A percentile compares a stretch with the other conserved stretches of the same genome.
Conservation (phyloP, 2,113 vertebrate species). For the Halcyon malimbica region DNA sequence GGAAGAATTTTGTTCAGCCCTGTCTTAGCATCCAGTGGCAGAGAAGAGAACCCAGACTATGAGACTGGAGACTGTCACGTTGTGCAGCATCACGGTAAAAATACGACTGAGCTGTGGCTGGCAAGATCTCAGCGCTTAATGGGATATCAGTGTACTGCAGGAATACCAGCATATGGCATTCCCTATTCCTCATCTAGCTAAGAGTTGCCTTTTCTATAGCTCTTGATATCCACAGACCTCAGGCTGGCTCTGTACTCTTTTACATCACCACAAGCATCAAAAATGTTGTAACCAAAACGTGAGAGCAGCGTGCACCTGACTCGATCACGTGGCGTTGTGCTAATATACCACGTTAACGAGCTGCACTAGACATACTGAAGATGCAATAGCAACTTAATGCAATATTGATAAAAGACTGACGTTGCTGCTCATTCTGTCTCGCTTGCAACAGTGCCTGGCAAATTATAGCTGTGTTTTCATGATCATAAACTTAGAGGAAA, state of each 20-base stretch:
- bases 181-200: neutral
- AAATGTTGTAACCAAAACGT: neutral
- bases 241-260: neutral
- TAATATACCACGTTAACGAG: slow-evolving; percentile 46
- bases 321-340: neutral
- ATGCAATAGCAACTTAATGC: slow-evolving; percentile 50
- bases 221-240: neutral
- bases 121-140: neutral
- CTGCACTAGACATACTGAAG: slow-evolving; percentile 31
- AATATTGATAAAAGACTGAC: slow-evolving; percentile 62
- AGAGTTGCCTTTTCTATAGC: neutral
- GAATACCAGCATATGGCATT: neutral
- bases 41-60: neutral
- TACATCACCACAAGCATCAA: neutral
- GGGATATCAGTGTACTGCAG: neutral
- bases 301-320: neutral
- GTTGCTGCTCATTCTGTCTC: slow-evolving; percentile 14
- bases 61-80: neutral
- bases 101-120: neutral
- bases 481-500: slow-evolving; percentile 51
- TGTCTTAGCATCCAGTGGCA: neutral
- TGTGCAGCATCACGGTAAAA: neutral
- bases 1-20: neutral
- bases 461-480: slow-evolving; percentile 44
- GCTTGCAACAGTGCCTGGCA: slow-evolving; percentile 21